phyloP scores from a whole-genome alignment of 2,797 vertebrate genomes.

The Nyctalus aviator region DNA sequence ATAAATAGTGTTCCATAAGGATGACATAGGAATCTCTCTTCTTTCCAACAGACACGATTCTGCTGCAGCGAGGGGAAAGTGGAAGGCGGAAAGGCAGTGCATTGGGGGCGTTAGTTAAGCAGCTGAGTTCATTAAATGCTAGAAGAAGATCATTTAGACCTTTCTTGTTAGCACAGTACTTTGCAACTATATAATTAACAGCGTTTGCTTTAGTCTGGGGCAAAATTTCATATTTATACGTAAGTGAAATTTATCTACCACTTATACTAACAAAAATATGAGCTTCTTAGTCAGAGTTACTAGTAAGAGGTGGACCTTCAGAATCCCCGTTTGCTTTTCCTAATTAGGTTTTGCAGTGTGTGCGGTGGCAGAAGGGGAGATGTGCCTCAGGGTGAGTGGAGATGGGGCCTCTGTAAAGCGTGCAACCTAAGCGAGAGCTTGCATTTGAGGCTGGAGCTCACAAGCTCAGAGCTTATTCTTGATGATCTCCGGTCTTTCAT shows the following conservation, averaged over 20 bases:
- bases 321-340: neutral
- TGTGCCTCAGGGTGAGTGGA: neutral
- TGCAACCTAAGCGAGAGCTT: neutral
- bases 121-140: slow-evolving; percentile 71
- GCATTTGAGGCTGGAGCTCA: neutral
- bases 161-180: slow-evolving; percentile 70
- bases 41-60: slow-evolving; percentile 57
- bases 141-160: slow-evolving; percentile 61
- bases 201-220: slow-evolving; percentile 61
- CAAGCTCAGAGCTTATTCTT: neutral
- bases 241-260: slow-evolving; percentile 77
- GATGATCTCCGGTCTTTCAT: neutral
- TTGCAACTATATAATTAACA: slow-evolving; percentile 48
- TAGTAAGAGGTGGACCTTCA: slow-evolving; percentile 40
- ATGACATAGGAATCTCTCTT: slow-evolving; percentile 67
- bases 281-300: slow-evolving; percentile 58
- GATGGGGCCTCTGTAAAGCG: neutral
- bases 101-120: slow-evolving; percentile 68
- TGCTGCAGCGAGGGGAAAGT: neutral
- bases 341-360: neutral
- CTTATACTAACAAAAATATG: slow-evolving; percentile 71
- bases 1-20: slow-evolving; percentile 61
- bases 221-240: slow-evolving; percentile 78
- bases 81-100: neutral
- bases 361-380: no score